A percentile compares a stretch with the other conserved stretches of the same genome.
phyloP scores from a whole-genome alignment of 1,140 invertebrate species.

The Atta cephalotes region DNA sequence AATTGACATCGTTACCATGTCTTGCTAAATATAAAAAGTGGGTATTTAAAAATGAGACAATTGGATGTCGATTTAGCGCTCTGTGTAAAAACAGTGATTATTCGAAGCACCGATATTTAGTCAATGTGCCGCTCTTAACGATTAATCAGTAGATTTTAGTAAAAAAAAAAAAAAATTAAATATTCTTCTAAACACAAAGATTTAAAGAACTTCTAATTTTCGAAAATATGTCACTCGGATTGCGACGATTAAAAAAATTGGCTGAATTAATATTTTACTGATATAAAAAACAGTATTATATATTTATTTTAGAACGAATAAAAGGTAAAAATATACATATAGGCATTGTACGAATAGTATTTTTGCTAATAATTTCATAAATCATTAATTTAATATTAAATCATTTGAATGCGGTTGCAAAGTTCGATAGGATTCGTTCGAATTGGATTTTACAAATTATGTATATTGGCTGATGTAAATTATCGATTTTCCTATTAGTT shows the following conservation, averaged over 20 bases:
- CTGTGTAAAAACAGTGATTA: neutral
- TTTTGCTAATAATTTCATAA: neutral
- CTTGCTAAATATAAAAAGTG: slow-evolving; percentile 84
- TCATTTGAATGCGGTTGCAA: neutral
- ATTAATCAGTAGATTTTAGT: neutral
- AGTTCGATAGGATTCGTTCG: neutral
- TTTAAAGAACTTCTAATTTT: neutral
- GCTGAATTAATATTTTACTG: neutral
- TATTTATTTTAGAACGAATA: neutral
- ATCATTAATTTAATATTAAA: neutral
- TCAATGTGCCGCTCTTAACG: neutral
- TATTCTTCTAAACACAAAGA: neutral
- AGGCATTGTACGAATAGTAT: neutral
- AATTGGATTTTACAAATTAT: neutral
- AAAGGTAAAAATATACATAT: neutral
- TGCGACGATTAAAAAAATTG: neutral
- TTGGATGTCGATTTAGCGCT: neutral
- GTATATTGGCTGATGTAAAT: neutral
- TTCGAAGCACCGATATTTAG: neutral
- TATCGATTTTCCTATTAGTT: neutral
- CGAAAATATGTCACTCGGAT: neutral
- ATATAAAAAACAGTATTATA: neutral
- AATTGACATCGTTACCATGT: slow-evolving; percentile 82
- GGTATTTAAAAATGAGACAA: slow-evolving; percentile 49
- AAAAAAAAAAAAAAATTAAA: neutral